These are phyloP conservation scores for Mesoligia furuncula DNA, from an alignment of 2,888 invertebrate genomes.

Conservation along the genomic window DNA sequence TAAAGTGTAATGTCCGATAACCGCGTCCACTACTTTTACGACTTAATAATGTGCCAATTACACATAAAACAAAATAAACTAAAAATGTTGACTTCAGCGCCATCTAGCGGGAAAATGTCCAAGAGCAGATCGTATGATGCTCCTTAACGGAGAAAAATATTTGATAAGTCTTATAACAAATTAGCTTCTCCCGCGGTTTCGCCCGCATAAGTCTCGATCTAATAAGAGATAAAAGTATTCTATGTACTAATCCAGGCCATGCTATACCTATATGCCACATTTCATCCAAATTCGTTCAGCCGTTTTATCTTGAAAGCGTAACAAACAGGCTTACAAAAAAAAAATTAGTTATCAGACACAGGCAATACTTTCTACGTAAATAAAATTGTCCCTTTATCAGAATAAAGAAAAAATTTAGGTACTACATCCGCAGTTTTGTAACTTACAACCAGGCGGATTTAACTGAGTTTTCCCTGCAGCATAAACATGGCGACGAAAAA, in stretches of 20 bases:
- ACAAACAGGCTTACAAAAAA: no score
- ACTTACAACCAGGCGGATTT: conserved; percentile 20
- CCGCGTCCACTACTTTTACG: no score
- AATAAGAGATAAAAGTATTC: not conserved
- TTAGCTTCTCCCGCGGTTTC: not conserved
- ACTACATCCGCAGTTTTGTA: conserved; percentile 10
- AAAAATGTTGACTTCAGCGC: no score
- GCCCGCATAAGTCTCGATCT: no score
- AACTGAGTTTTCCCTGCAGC: conserved; percentile 24
- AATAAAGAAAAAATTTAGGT: no score
- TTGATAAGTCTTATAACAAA: not conserved
- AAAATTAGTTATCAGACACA: not conserved
- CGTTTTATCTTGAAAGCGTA: not conserved
- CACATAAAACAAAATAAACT: no score
- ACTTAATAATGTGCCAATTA: no score
- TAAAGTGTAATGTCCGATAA: no score
- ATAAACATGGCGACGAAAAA: conserved; percentile 38
- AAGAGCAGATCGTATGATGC: no score
- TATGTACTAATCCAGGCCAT: not conserved
- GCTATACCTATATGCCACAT: not conserved
- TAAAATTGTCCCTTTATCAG: not conserved
- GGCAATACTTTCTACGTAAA: conserved; percentile 1
- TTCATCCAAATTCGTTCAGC: not conserved
- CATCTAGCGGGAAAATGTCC: no score
- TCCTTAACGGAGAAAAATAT: not conserved